Base-by-base conservation (phyloP, 2,888 invertebrate genomes). In the Nineta flava region DNA sequence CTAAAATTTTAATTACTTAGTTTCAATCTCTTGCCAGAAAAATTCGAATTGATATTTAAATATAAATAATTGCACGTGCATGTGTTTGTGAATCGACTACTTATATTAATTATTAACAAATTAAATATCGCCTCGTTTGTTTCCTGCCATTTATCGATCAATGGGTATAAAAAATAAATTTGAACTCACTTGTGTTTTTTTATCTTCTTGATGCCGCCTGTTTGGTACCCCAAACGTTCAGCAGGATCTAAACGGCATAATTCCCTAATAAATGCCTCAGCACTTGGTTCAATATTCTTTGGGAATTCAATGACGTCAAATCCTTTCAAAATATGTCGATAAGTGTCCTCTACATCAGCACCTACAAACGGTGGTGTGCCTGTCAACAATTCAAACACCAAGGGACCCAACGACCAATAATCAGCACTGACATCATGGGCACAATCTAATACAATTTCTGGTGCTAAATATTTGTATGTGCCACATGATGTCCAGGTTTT, bases 401-500 rank as follows among this genome's bases (percentile, higher is more conserved):
- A 79, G 51, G 99, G 96, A 55, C 99, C 99, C 55, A 99, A 76
- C 0, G 96, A 96, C 99, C 99, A 99, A 66, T 94, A 96, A 68
- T 99, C 99, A 0, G 96, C 96, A 60, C 90, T 88, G 53, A 91
- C 91, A 67, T 99, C 99, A 66, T 99, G 97, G 48, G 97, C 96
- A 62, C 92, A 83, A 71, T 99, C 99, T 59, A 99, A 76, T 61
- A 99, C 97, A 52, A 99, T 93, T 74, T 99, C 99, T 0, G 99
- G 99, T 9, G 99, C 96, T 7, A 99, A 97, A 67, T 97, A 97
- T 66, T 97, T 90, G 1, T 91, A 91, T 2, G 96, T 97, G 3
- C 96, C 97, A 65, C 99, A 99, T 75, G 99, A 99, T 0, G 99
- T 99, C 97, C 97, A 99, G 0, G 99, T 99, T 70, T 97, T 96